Evolutionary conservation across 1,140 invertebrate species (phyloP).

Genomic region (Halictus rubicundus): DNA sequence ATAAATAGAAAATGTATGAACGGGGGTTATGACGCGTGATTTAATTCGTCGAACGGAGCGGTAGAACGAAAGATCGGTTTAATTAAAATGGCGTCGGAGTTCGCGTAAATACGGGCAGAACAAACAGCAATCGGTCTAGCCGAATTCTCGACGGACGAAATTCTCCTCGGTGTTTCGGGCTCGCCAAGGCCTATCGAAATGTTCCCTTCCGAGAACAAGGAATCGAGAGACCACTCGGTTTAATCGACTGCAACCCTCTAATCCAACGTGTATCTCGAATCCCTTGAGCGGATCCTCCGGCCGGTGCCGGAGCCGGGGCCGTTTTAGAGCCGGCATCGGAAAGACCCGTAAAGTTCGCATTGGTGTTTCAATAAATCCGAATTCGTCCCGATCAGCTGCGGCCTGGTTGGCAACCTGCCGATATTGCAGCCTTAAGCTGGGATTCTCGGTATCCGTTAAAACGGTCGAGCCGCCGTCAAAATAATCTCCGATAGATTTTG

Average conservation of each 20-base stretch:
- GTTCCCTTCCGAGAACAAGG: constrained; percentile 3
- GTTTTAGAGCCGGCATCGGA: neutral
- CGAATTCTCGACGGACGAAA: neutral
- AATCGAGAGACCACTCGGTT: constrained; percentile 6
- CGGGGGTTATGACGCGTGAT: no score
- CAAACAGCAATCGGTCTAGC: neutral
- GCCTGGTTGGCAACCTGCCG: constrained; percentile 19
- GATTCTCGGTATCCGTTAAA: neutral
- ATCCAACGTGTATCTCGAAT: neutral
- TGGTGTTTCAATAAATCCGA: constrained; percentile 21
- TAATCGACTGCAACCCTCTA: constrained; percentile 26
- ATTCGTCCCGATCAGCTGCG: constrained; percentile 26
- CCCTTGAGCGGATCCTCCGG: no score
- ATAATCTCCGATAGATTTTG: neutral
- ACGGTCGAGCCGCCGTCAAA: constrained; percentile 1
- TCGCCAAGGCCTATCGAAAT: neutral
- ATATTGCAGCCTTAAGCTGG: constrained; percentile 26
- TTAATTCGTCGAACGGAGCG: no score
- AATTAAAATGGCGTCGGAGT: no score
- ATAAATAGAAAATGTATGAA: no score
- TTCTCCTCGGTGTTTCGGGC: neutral
- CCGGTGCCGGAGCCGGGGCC: no score
- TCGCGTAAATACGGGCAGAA: neutral
- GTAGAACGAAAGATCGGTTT: no score
- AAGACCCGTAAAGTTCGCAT: constrained; percentile 11